These are phyloP conservation scores for Lypha dubia DNA, from an alignment of 2,888 invertebrate genomes.

Conservation along the genomic window DNA sequence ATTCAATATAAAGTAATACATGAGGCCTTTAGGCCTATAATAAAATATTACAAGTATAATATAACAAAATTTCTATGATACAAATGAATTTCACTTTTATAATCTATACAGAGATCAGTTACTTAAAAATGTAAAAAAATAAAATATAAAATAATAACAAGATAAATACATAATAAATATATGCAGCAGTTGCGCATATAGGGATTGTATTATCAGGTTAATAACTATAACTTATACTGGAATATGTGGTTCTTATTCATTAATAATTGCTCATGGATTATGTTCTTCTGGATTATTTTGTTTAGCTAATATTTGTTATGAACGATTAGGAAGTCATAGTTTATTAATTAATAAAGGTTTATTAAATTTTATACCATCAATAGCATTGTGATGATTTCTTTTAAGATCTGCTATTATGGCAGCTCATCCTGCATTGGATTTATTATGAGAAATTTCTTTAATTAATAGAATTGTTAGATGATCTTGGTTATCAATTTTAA, in stretches of 20 bases:
- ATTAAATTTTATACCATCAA: slow-evolving; percentile 85
- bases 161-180: no score
- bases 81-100: no score
- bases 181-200: slow-evolving; percentile 89
- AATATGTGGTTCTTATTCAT: slow-evolving; percentile 84
- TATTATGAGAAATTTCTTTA: no score
- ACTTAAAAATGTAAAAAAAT: no score
- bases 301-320: slow-evolving; percentile 87
- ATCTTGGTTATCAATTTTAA: slow-evolving; percentile 84
- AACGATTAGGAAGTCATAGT: slow-evolving; percentile 86
- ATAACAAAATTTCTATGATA: no score
- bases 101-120: no score
- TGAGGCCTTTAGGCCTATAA: no score
- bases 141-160: no score
- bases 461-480: no score
- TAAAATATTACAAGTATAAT: no score
- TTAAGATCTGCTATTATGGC: slow-evolving; percentile 87
- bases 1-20: no score
- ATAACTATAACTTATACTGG: no score
- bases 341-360: slow-evolving; percentile 87
- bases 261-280: slow-evolving; percentile 88
- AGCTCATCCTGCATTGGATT: slow-evolving; percentile 86
- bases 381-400: slow-evolving; percentile 87
- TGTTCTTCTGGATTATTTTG: slow-evolving; percentile 87
- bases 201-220: slow-evolving; percentile 86